These are phyloP conservation scores for Actias luna DNA, from an alignment of 2,888 invertebrate genomes.

Conservation along the genomic window DNA sequence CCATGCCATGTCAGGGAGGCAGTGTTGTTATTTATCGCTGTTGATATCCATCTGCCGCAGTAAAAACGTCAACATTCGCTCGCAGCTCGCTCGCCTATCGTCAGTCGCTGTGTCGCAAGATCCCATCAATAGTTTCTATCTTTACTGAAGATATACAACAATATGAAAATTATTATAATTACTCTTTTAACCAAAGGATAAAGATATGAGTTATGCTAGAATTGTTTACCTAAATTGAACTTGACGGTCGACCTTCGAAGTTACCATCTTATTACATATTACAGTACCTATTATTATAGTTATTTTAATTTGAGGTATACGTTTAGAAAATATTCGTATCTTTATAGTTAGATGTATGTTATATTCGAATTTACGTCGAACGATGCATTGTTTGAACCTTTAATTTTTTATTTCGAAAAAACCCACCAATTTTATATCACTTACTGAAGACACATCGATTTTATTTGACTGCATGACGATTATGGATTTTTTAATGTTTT, in stretches of 20 bases:
- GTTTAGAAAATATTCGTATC: too few species aligned
- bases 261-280: too few species aligned
- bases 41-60: slow-evolving; percentile 55
- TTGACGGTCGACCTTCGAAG: background rate
- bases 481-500: too few species aligned
- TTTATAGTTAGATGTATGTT: too few species aligned
- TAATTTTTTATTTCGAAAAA: background rate
- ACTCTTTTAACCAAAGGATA: background rate
- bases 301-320: too few species aligned
- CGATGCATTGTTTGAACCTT: background rate
- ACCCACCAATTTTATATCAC: too few species aligned
- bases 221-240: background rate
- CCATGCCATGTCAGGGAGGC: slow-evolving; percentile 24
- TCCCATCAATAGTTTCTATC: slow-evolving; percentile 34
- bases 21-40: slow-evolving; percentile 59
- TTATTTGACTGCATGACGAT: too few species aligned
- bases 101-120: slow-evolving; percentile 40
- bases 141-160: slow-evolving; percentile 46
- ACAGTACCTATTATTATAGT: too few species aligned
- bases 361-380: too few species aligned
- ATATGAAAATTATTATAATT: slow-evolving; percentile 29
- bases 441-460: too few species aligned
- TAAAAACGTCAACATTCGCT: slow-evolving; percentile 71
- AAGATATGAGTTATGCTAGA: background rate
- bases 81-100: slow-evolving; percentile 51